Evolutionary conservation across 1,140 invertebrate genomes (phyloP).

Genomic region (Chironomus tepperi): DNA sequence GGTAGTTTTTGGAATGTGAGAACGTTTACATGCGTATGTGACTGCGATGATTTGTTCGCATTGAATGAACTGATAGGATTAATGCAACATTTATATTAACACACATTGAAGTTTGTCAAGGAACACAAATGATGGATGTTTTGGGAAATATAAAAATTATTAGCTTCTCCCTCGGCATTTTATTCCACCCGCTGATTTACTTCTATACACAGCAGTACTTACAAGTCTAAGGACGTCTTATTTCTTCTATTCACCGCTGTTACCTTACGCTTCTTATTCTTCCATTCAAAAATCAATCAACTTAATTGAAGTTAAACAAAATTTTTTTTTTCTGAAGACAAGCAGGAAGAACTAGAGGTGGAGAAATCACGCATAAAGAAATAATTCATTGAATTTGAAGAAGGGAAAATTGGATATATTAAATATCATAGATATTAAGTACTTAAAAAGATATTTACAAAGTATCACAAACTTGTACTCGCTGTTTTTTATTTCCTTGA

Average conservation of each 20-base stretch:
- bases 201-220: neutral
- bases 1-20: neutral
- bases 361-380: neutral
- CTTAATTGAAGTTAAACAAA: conserved; percentile 14
- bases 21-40: neutral
- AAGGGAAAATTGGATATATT: neutral
- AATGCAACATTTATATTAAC: neutral
- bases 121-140: neutral
- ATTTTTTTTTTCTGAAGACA: neutral
- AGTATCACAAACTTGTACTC: too few relatives aligned
- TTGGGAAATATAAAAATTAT: neutral
- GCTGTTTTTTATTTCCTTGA: too few relatives aligned
- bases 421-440: too few relatives aligned
- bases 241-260: neutral
- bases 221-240: neutral
- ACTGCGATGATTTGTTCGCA: neutral
- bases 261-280: too few relatives aligned
- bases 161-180: neutral
- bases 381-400: conserved; percentile 8
- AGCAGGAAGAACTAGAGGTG: neutral
- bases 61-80: neutral
- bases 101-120: neutral
- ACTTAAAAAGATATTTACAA: too few relatives aligned
- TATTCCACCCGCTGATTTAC: neutral
- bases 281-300: neutral